Conservation (phyloP, 2,888 invertebrate species). For the Tortrix viridana region DNA sequence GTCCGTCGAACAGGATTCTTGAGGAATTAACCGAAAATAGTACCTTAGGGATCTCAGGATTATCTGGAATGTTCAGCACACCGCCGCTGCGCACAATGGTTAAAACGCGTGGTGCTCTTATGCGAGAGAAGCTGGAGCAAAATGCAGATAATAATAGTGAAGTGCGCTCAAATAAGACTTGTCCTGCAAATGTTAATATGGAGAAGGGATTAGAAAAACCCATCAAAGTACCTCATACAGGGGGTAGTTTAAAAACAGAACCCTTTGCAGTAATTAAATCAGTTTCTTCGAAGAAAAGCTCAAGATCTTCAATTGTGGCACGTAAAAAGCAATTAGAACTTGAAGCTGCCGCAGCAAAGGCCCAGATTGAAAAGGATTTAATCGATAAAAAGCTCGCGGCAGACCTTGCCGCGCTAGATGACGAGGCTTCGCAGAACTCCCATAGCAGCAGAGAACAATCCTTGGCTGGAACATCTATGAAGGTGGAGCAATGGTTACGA, state of each 20-base stretch:
- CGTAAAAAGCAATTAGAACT: background rate
- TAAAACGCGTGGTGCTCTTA: no score
- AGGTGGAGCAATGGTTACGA: background rate
- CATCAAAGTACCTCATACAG: background rate
- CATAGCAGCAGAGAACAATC: background rate
- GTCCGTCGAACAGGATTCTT: no score
- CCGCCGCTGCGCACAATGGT: no score
- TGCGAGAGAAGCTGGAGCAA: no score
- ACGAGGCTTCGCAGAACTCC: background rate
- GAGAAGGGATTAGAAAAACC: no score
- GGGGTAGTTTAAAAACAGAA: background rate
- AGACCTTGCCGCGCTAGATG: background rate
- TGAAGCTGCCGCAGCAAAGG: background rate
- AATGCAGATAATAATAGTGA: background rate
- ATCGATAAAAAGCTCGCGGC: background rate
- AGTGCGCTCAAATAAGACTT: no score
- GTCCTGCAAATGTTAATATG: no score
- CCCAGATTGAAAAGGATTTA: background rate
- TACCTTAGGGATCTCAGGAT: no score
- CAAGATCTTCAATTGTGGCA: background rate
- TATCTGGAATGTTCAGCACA: no score
- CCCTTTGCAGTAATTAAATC: background rate
- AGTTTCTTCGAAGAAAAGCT: background rate
- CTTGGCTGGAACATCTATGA: background rate
- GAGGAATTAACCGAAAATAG: no score